Conservation (phyloP, 2,113 vertebrate species). For the Amphilophus citrinellus region DNA sequence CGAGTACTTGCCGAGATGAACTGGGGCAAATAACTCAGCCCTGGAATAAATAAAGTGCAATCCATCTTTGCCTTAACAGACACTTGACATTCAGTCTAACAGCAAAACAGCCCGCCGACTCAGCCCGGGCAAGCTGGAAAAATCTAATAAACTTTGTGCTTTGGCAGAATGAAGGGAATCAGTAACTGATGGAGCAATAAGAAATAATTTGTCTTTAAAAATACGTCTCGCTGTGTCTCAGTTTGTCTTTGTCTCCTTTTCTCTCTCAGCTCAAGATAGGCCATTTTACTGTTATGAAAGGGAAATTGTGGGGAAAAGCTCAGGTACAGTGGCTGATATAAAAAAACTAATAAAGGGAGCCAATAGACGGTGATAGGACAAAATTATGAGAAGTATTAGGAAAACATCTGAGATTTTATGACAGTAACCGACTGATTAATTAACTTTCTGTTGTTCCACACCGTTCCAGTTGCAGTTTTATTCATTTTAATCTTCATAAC, state of each 20-base stretch:
- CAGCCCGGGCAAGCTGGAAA: neutral
- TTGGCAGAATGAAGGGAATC: neutral
- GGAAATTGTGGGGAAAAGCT: neutral
- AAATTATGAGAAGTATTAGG: neutral
- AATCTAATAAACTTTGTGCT: constrained; percentile 15
- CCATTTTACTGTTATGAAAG: neutral
- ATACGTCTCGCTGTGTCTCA: neutral
- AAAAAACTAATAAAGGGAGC: constrained; percentile 1
- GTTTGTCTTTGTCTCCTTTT: neutral
- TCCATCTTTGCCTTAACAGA: constrained; percentile 13
- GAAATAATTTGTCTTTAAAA: neutral
- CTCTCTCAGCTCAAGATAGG: neutral
- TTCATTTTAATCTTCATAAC: no score
- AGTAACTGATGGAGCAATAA: neutral
- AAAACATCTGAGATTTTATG: neutral
- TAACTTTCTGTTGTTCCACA: neutral
- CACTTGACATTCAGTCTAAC: constrained; percentile 21
- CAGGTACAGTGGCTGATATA: neutral
- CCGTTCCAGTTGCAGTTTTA: neutral
- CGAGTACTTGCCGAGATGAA: neutral
- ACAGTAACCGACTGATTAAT: neutral
- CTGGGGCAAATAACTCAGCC: constrained; percentile 1
- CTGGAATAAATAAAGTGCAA: constrained; percentile 4
- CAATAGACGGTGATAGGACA: neutral
- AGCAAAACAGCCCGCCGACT: neutral